A percentile compares a stretch with the other conserved stretches of the same genome.
Conservation (phyloP, 2,113 vertebrate genomes). For the Istiophorus platypterus region DNA sequence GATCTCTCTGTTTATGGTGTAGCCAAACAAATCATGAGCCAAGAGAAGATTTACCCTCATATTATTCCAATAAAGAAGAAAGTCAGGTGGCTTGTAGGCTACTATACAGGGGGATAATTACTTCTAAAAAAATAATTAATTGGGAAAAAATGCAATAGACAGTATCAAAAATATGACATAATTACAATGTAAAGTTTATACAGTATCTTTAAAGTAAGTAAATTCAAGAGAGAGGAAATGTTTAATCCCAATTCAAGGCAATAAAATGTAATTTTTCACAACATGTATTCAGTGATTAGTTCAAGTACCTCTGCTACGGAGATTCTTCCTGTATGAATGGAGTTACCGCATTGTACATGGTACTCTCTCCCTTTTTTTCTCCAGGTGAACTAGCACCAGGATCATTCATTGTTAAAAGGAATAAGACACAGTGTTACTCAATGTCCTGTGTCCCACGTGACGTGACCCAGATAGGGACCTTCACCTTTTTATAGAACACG, state of each 20-base stretch:
- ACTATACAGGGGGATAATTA: no score
- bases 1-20: neutral
- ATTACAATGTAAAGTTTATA: neutral
- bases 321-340: slow-evolving; percentile 23
- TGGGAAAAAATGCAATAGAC: no score
- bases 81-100: no score
- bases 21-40: neutral
- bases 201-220: neutral
- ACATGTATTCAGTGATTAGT: neutral
- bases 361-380: neutral
- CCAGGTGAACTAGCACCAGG: slow-evolving; percentile 24
- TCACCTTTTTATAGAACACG: slow-evolving; percentile 51
- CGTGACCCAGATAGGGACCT: slow-evolving; percentile 66
- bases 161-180: neutral
- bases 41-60: no score
- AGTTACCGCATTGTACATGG: neutral
- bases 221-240: neutral
- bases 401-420: slow-evolving; percentile 61
- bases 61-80: no score
- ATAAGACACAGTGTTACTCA: slow-evolving; percentile 45
- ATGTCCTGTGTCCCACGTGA: slow-evolving; percentile 54
- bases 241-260: neutral
- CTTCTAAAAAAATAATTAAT: no score
- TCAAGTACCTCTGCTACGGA: neutral
- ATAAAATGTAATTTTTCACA: neutral